Conservation (phyloP, 2,888 invertebrate genomes). For the Polia nebulosa region DNA sequence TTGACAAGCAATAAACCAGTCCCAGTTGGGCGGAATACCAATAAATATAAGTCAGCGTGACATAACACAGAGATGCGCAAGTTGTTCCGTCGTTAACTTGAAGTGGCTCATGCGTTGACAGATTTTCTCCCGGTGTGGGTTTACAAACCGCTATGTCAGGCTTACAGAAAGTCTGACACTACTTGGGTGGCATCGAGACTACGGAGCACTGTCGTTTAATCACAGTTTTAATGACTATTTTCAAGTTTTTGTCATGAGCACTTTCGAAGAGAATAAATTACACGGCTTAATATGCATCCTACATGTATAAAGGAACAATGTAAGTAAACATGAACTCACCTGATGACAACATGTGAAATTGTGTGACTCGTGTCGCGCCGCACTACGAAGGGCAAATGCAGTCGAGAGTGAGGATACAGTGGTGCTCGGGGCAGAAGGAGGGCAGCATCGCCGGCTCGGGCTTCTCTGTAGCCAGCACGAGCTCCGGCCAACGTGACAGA, state of each 20-base stretch:
- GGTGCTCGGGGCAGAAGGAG: slow-evolving; percentile 97
- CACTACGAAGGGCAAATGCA: slow-evolving; percentile 97
- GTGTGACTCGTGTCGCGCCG: slow-evolving; percentile 93
- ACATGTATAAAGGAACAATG: neutral
- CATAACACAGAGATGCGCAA: slow-evolving; percentile 72
- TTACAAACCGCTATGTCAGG: slow-evolving; percentile 67
- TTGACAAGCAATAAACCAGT: slow-evolving; percentile 77
- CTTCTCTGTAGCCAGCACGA: slow-evolving; percentile 95
- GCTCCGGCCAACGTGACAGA: slow-evolving; percentile 94
- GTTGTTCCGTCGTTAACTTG: slow-evolving; percentile 70
- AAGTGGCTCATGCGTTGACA: slow-evolving; percentile 75
- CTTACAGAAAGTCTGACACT: slow-evolving; percentile 50
- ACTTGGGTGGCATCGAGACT: slow-evolving; percentile 67
- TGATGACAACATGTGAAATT: slow-evolving; percentile 96
- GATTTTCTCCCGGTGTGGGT: slow-evolving; percentile 68
- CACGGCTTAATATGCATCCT: neutral
- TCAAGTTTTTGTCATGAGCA: slow-evolving; percentile 1
- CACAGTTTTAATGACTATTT: slow-evolving; percentile 25
- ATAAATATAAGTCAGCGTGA: slow-evolving; percentile 69
- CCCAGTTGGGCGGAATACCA: slow-evolving; percentile 71
- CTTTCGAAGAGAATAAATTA: slow-evolving; percentile 17
- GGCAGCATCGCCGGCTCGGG: slow-evolving; percentile 95
- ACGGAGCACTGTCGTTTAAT: slow-evolving; percentile 29
- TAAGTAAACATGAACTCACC: slow-evolving; percentile 90
- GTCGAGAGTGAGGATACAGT: slow-evolving; percentile 96